Evolutionary conservation across 2,797 vertebrate species (phyloP), one percentile per base, ranked within the genome.

Genomic region (Moxostoma hubbsi): DNA sequence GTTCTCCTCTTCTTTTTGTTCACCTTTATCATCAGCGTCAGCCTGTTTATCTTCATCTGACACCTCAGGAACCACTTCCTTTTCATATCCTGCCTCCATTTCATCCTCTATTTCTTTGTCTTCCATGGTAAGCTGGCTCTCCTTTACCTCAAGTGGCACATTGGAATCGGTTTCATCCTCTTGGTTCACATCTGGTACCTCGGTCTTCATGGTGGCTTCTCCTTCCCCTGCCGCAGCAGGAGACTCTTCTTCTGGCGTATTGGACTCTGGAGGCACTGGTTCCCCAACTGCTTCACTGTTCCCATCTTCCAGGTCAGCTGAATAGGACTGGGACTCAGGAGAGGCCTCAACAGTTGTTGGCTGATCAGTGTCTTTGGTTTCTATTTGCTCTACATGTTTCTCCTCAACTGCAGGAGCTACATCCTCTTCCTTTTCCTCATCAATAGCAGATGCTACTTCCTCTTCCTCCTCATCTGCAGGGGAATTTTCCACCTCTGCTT

Each of bases 11-110:
- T 71, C 51, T 69, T 62, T 63, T 59, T 5, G 47, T 49, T 73
- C 53, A 8, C 51, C 1, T 46, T 64, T 49, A 7, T 70, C 18
- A 24, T 57, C 58, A 10, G 2, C 36, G 10, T 68, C 54, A 5
- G 51, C 3, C 3, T 54, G n/a, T 9, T 86, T 89, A 59, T 45
- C 69, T 50, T 90, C 93, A 15, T 82, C 75, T 55, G 87, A 11
- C 82, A 91, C 91, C 9, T 82, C 79, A 0, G 92, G 90, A 81
- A 92, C 93, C 0, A 81, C 90, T 53, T 91, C 90, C 24, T 93
- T 36, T 36, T 36, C 36, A 36, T 36, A 36, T 36, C 36, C 36
- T 36, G 36, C 36, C 36, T 36, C 36, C 2, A 36, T 36, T 36
- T 36, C 36, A 36, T 36, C 93, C 77, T 92, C 92, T 36, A 67